Evolutionary conservation across 2,797 vertebrate species (phyloP).

Genomic region (Gastrophryne carolinensis): DNA sequence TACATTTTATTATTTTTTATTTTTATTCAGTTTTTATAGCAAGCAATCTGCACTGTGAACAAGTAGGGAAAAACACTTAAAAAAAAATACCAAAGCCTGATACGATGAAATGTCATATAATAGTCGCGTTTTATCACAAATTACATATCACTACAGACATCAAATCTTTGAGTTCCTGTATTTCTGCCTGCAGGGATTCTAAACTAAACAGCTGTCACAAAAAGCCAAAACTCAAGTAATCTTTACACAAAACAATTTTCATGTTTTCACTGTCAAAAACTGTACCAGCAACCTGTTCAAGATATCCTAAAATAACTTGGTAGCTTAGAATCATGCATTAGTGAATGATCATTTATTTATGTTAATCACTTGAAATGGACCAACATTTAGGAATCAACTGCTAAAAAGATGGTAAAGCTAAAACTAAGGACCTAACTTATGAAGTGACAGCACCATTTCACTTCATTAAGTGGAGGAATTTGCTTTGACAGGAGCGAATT

Average conservation of each 20-base stretch:
- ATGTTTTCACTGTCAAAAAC: constrained; percentile 19
- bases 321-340: not conserved
- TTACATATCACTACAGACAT: not conserved
- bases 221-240: not conserved
- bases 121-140: not conserved
- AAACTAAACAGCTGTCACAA: not conserved
- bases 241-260: constrained; percentile 12
- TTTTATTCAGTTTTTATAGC: too few species aligned
- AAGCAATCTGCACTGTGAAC: too few species aligned
- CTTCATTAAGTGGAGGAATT: too few species aligned
- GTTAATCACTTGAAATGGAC: too few species aligned
- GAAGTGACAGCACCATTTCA: too few species aligned
- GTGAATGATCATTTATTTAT: too few species aligned
- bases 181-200: not conserved
- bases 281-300: not conserved
- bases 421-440: too few species aligned
- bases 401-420: too few species aligned
- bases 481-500: too few species aligned
- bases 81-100: not conserved
- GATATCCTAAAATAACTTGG: not conserved
- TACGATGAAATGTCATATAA: not conserved
- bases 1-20: too few species aligned
- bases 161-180: not conserved
- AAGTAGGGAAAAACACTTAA: too few species aligned
- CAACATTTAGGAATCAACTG: not conserved